These are phyloP conservation scores for Itoplectis maculator DNA, from an alignment of 2,888 invertebrate species.

Conservation along the genomic window DNA sequence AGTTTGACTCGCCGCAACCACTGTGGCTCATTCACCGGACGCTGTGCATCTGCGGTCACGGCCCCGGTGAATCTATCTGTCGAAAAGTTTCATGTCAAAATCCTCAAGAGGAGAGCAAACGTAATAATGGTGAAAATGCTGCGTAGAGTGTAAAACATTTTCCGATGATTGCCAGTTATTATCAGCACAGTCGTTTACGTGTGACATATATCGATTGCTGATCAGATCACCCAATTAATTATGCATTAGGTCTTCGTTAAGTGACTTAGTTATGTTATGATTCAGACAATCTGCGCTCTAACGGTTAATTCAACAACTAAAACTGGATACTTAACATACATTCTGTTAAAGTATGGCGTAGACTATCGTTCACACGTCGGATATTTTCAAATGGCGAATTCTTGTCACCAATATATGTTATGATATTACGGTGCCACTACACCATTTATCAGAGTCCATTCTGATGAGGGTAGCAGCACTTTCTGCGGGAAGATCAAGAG, in stretches of 20 bases:
- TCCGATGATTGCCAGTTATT: not conserved
- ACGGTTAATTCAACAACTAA: no score
- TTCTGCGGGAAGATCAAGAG: not conserved
- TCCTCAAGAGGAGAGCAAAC: conserved; percentile 28
- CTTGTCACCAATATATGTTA: no score
- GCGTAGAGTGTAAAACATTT: not conserved
- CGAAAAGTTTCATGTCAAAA: conserved; percentile 54
- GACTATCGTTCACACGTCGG: no score
- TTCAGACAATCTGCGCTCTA: not conserved
- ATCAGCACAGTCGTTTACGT: not conserved
- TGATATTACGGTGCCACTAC: no score
- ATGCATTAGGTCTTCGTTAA: not conserved
- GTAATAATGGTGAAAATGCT: conserved; percentile 1
- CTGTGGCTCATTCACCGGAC: conserved; percentile 48
- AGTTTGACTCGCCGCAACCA: conserved; percentile 54
- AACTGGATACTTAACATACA: no score
- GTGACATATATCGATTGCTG: not conserved
- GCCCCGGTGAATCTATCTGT: conserved; percentile 30
- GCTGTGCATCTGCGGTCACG: conserved; percentile 38
- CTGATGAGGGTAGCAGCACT: not conserved
- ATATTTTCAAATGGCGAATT: no score
- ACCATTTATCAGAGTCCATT: no score
- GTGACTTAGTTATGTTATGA: not conserved
- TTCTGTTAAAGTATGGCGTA: no score
- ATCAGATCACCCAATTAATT: not conserved